These are phyloP conservation scores for Nothobranchius kuhntae DNA, from an alignment of 2,113 vertebrate genomes.

Conservation along the genomic window DNA sequence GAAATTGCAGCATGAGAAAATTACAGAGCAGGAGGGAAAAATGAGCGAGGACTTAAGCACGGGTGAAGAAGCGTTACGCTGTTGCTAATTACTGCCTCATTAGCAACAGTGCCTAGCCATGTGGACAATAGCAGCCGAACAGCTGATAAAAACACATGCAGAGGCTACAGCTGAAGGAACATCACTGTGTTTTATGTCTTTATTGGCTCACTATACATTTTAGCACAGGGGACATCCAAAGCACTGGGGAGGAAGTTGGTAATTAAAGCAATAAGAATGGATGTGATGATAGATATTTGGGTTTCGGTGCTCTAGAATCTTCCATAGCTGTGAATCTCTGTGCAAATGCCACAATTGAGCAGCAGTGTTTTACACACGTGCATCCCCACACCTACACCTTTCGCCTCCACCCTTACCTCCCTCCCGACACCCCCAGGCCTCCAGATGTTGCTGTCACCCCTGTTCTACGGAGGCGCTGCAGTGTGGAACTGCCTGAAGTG, in stretches of 20 bases:
- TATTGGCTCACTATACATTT: slow-evolving; percentile 66
- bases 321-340: slow-evolving; percentile 18
- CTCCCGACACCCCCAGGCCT: slow-evolving; percentile 54
- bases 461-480: slow-evolving; percentile 80
- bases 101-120: slow-evolving; percentile 75
- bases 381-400: slow-evolving; percentile 56
- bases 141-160: slow-evolving; percentile 80
- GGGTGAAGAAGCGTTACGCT: slow-evolving; percentile 74
- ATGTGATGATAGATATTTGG: slow-evolving; percentile 43
- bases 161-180: slow-evolving; percentile 74
- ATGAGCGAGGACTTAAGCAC: slow-evolving; percentile 70
- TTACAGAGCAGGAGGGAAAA: slow-evolving; percentile 48
- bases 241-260: slow-evolving; percentile 58
- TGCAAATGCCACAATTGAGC: slow-evolving; percentile 39
- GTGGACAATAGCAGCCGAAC: slow-evolving; percentile 75
- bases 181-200: slow-evolving; percentile 70
- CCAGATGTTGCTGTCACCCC: slow-evolving; percentile 80
- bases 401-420: slow-evolving; percentile 45
- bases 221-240: slow-evolving; percentile 38
- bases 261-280: slow-evolving; percentile 57
- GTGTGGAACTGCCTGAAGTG: slow-evolving; percentile 90
- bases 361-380: slow-evolving; percentile 52
- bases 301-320: slow-evolving; percentile 20
- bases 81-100: slow-evolving; percentile 79
- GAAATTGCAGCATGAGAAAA: slow-evolving; percentile 75